Percentiles rank a stretch among this genome's conserved stretches.
Conservation (phyloP, 1,140 invertebrate species). For the Achatina immaculata region DNA sequence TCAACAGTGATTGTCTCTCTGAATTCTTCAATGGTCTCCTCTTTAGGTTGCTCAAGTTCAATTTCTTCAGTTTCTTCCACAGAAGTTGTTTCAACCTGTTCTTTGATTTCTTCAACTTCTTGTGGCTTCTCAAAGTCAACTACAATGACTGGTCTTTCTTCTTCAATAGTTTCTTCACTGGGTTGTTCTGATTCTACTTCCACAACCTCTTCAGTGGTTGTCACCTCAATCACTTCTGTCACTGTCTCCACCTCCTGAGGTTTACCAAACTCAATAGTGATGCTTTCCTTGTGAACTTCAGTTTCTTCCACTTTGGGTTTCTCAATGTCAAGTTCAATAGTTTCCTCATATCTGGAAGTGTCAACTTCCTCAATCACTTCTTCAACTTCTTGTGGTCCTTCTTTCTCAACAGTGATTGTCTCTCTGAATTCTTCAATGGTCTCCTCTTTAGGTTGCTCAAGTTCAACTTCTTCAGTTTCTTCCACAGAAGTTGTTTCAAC, state of each 20-base stretch:
- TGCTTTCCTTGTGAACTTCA: constrained; percentile 44
- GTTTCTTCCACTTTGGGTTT: constrained; percentile 38
- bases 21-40: constrained; percentile 44
- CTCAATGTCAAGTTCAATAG: constrained; percentile 38
- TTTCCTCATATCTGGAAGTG: constrained; percentile 35
- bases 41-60: constrained; percentile 39
- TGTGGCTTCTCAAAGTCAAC: constrained; percentile 43
- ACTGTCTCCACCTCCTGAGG: constrained; percentile 39
- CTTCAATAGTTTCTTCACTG: constrained; percentile 39
- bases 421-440: constrained; percentile 33
- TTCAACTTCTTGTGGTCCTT: constrained; percentile 39
- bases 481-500: constrained; percentile 3
- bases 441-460: constrained; percentile 35
- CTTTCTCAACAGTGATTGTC: constrained; percentile 37
- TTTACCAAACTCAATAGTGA: constrained; percentile 42
- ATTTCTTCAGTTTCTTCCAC: constrained; percentile 35
- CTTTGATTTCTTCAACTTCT: constrained; percentile 35
- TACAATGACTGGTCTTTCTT: constrained; percentile 37
- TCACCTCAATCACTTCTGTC: constrained; percentile 40
- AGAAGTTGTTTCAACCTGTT: constrained; percentile 23
- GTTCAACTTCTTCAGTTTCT: constrained; percentile 21
- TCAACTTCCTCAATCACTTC: constrained; percentile 19
- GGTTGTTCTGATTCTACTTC: constrained; percentile 25
- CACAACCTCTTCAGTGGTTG: constrained; percentile 13
- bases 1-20: constrained; percentile 43